Percentiles rank a stretch among this genome's conserved stretches.
Conservation (phyloP, 1,140 invertebrate genomes). For the Caenorhabditis inopinata region DNA sequence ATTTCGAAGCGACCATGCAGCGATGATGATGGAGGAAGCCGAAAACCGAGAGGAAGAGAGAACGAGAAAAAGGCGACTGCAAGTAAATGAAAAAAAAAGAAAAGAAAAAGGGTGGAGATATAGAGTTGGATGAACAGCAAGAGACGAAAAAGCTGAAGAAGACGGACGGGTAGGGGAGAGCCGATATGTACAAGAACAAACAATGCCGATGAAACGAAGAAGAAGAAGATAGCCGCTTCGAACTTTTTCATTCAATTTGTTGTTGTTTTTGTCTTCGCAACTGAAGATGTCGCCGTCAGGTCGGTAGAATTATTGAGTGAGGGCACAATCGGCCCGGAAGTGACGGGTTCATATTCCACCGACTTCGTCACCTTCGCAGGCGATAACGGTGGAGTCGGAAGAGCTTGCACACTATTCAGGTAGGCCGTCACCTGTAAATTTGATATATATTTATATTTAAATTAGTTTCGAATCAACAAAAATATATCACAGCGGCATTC, state of each 20-base stretch:
- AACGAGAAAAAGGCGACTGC: background rate
- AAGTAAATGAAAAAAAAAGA: background rate
- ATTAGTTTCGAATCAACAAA: too few species aligned
- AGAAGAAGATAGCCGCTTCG: background rate
- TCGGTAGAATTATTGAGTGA: too few species aligned
- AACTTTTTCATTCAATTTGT: too few species aligned
- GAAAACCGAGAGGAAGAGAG: background rate
- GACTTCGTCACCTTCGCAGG: background rate
- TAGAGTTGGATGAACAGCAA: background rate
- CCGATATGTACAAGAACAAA: conserved; percentile 16
- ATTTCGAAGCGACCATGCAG: background rate
- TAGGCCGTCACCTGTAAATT: background rate
- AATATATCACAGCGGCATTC: too few species aligned
- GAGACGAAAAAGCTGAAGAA: background rate
- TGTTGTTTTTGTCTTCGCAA: too few species aligned
- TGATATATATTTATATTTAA: background rate
- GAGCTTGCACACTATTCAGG: background rate
- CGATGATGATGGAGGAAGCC: background rate
- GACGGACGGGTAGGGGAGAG: background rate
- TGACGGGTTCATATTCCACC: background rate
- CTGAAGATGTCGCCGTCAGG: too few species aligned
- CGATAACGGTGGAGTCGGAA: background rate
- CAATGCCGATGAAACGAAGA: background rate
- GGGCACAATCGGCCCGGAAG: background rate
- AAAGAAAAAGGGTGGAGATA: background rate